Conservation (phyloP, 2,113 vertebrate species). For the Epinephelus fuscoguttatus region DNA sequence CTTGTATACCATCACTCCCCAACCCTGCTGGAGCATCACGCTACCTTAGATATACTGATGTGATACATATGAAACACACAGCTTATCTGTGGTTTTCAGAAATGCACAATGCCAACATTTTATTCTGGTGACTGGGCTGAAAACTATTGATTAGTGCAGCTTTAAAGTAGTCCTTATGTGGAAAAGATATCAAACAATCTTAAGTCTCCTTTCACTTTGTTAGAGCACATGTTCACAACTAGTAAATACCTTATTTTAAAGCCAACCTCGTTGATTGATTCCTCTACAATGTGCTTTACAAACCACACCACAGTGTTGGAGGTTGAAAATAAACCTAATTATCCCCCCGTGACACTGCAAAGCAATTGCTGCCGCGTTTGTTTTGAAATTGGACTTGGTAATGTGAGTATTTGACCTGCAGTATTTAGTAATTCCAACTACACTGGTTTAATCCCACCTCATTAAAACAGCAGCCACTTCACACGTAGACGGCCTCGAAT, state of each 20-base stretch:
- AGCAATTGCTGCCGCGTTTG: constrained; percentile 41
- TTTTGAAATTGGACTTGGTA: constrained; percentile 17
- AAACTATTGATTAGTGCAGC: background rate
- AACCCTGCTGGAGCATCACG: too few relatives aligned
- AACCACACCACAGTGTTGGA: constrained; percentile 3
- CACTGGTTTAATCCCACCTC: constrained; percentile 47
- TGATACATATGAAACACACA: too few relatives aligned
- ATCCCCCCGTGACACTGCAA: background rate
- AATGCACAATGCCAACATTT: too few relatives aligned
- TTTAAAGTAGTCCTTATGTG: background rate
- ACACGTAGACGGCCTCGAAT: constrained; percentile 34
- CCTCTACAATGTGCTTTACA: constrained; percentile 1
- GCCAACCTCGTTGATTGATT: background rate
- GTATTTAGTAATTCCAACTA: constrained; percentile 15
- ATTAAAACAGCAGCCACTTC: constrained; percentile 53
- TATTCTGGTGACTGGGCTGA: too few relatives aligned
- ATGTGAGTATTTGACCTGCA: constrained; percentile 44
- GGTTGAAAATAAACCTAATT: constrained; percentile 38
- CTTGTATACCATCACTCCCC: too few relatives aligned
- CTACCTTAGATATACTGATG: too few relatives aligned
- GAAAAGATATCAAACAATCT: background rate
- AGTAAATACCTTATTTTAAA: constrained; percentile 5
- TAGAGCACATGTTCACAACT: background rate
- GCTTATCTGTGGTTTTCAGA: too few relatives aligned
- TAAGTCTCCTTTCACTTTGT: background rate